Evolutionary conservation across 2,797 vertebrate species (phyloP).

Genomic region (Kryptopterus vitreolus): DNA sequence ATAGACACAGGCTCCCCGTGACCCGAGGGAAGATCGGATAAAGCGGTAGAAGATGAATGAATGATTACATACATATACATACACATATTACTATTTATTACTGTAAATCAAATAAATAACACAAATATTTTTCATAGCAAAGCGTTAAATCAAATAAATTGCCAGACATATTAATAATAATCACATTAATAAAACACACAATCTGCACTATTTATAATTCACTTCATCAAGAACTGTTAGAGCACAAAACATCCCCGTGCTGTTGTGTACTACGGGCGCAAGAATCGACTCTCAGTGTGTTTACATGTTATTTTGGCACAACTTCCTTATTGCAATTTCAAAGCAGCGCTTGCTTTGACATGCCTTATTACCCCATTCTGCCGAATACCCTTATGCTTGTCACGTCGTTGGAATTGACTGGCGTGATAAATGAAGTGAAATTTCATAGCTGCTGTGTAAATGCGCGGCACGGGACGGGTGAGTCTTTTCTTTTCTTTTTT

Average conservation of each 20-base stretch:
- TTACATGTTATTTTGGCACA: background rate
- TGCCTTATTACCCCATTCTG: background rate
- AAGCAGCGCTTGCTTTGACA: background rate
- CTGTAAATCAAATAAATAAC: too few species aligned
- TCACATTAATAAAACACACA: background rate
- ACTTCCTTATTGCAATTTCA: background rate
- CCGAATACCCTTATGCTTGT: constrained; percentile 12
- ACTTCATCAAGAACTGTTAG: background rate
- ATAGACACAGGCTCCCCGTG: too few species aligned
- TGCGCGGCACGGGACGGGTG: constrained; percentile 16
- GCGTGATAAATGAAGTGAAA: constrained; percentile 35
- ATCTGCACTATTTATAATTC: background rate
- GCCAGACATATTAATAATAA: background rate
- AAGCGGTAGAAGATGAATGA: too few species aligned
- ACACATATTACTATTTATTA: too few species aligned
- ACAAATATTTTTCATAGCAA: too few species aligned
- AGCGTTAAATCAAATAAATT: too few species aligned
- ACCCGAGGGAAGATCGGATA: too few species aligned
- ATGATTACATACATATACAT: too few species aligned
- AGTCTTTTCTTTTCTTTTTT: too few species aligned
- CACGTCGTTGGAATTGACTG: constrained; percentile 26
- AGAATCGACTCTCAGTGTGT: background rate
- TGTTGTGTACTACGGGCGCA: background rate
- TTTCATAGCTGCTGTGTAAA: constrained; percentile 27
- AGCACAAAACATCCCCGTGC: background rate